These are phyloP conservation scores for Leptogaster cylindrica DNA, from an alignment of 2,888 invertebrate species.

Conservation along the genomic window DNA sequence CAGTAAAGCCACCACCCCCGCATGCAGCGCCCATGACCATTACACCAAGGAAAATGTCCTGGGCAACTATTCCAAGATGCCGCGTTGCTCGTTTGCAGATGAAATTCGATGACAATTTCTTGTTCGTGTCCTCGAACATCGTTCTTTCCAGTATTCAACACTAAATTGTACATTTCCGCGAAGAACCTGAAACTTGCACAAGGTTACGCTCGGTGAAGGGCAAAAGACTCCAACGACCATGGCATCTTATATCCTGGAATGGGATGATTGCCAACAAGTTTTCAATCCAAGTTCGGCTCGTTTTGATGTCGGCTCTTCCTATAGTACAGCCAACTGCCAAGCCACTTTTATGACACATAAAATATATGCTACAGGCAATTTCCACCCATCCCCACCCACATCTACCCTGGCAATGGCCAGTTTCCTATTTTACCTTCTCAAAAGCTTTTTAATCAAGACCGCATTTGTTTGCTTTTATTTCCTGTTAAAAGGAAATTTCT, in stretches of 20 bases:
- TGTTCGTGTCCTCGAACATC: constrained; percentile 4
- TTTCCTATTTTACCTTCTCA: neutral
- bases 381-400: too few relatives aligned
- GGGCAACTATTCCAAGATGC: constrained; percentile 14
- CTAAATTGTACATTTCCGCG: constrained; percentile 16
- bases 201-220: constrained; percentile 24
- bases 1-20: constrained; percentile 34
- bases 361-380: constrained; percentile 21
- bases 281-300: constrained; percentile 3
- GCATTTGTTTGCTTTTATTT: constrained; percentile 6
- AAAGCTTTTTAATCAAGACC: constrained; percentile 15
- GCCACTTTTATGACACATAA: constrained; percentile 23
- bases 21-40: constrained; percentile 24
- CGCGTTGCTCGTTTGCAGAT: neutral
- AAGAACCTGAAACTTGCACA: neutral
- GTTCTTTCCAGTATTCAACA: neutral
- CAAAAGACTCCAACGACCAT: neutral
- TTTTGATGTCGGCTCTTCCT: constrained; percentile 21
- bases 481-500: too few relatives aligned
- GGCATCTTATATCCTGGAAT: too few relatives aligned
- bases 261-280: constrained; percentile 3
- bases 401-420: too few relatives aligned
- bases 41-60: constrained; percentile 7
- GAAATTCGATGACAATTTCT: neutral
- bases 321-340: constrained; percentile 3